Conservation (phyloP, 2,888 invertebrate genomes). For the Esperia sulphurella region DNA sequence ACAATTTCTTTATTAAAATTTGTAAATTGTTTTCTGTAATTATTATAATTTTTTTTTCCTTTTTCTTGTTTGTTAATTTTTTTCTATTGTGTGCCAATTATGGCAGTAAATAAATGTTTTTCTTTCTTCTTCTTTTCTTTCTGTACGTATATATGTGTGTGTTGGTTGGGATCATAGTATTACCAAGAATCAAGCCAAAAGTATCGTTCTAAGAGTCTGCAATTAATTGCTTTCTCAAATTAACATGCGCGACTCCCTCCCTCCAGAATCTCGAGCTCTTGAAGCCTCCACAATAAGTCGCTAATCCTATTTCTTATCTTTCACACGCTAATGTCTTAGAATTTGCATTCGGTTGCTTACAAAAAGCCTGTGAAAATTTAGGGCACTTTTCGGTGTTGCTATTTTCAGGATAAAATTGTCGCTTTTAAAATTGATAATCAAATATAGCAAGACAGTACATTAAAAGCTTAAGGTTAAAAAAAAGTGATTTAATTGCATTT, state of each 20-base stretch:
- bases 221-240: constrained; percentile 51
- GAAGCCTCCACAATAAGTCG: constrained; percentile 37
- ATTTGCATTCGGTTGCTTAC: constrained; percentile 65
- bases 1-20: too few relatives aligned
- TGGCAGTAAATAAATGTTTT: too few relatives aligned
- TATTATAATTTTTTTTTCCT: too few relatives aligned
- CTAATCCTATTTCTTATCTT: constrained; percentile 74
- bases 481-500: too few relatives aligned
- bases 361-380: constrained; percentile 40
- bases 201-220: constrained; percentile 24
- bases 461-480: too few relatives aligned
- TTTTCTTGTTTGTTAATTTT: too few relatives aligned
- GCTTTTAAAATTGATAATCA: background rate
- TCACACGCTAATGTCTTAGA: constrained; percentile 65
- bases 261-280: constrained; percentile 9
- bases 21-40: too few relatives aligned
- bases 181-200: background rate
- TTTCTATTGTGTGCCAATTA: too few relatives aligned
- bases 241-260: constrained; percentile 36
- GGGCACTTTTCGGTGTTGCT: constrained; percentile 20
- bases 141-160: too few relatives aligned
- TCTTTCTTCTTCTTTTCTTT: too few relatives aligned
- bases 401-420: background rate
- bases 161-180: too few relatives aligned
- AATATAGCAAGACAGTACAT: too few relatives aligned